phyloP scores from a whole-genome alignment of 1,140 invertebrate species.

The Dinoponera quadriceps region DNA sequence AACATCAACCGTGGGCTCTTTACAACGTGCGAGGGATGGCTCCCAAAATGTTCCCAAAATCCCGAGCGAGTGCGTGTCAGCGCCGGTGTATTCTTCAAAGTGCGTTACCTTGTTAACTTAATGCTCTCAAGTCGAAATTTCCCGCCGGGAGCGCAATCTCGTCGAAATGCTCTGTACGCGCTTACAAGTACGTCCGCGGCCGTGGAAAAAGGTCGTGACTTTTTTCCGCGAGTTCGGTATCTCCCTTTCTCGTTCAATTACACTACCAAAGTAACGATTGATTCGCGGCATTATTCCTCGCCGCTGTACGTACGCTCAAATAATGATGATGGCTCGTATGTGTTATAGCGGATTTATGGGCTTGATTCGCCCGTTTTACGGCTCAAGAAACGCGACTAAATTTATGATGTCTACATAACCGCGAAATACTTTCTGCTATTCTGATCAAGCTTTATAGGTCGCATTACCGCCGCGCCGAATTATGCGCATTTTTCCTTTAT shows the following conservation, averaged over 20 bases:
- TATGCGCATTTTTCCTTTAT: conserved; percentile 4
- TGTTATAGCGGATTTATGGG: conserved; percentile 63
- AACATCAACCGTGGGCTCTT: neutral
- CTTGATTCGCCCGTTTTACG: conserved; percentile 60
- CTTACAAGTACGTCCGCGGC: conserved; percentile 59
- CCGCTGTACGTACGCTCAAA: conserved; percentile 55
- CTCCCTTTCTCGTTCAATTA: conserved; percentile 67
- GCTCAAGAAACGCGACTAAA: conserved; percentile 57
- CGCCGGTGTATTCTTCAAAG: conserved; percentile 16
- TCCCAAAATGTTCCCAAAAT: neutral
- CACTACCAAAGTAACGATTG: conserved; percentile 67
- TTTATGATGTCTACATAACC: conserved; percentile 70
- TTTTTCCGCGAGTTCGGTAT: conserved; percentile 9
- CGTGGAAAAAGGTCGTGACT: conserved; percentile 68
- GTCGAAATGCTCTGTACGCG: conserved; percentile 51
- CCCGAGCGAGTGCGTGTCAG: neutral
- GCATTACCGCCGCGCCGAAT: conserved; percentile 9
- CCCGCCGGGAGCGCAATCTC: conserved; percentile 37
- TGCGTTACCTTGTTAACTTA: conserved; percentile 58
- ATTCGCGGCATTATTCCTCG: conserved; percentile 59
- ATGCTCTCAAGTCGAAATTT: conserved; percentile 56
- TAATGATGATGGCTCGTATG: conserved; percentile 59
- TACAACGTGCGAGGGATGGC: neutral
- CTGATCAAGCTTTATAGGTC: conserved; percentile 28
- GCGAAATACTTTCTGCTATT: conserved; percentile 56